Base-by-base conservation (phyloP, 2,797 vertebrate genomes). In the Sandelia bainsii region DNA sequence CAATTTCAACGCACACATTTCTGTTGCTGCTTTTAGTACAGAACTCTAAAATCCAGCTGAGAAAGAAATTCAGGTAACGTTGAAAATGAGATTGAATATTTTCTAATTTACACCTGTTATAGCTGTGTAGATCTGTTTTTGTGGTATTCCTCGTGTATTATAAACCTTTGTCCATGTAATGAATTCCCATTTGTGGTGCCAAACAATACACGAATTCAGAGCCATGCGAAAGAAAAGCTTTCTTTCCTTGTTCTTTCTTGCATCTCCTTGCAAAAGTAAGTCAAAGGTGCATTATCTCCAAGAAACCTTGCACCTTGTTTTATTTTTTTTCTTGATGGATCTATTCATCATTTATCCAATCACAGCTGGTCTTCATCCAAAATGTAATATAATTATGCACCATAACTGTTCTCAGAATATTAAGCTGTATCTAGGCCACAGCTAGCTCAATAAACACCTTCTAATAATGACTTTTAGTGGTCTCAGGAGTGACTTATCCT, bases 401-500 rank as follows among this genome's bases (percentile, higher is more conserved):
- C 89, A 83, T 88, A 85, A 91, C 81, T 77, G 85, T 89, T 88
- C 89, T 88, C 81, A 78, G 82, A 84, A 91, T 87, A 89, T 92
- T 88, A 88, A 72, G 72, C 77, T 59, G 86, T 87, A 91, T 92
- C 84, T 86, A 82, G 90, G 90, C 89, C 92, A 88, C 16, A 34
- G 83, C 80, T 50, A 63, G 89, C 90, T 90, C 83, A 57, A 89
- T 92, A 92, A 92, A 91, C 88, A 91, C 90, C 85, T 87, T 87
- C 89, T 92, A 90, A 91, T 92, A 90, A 92, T 89, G 90, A 85
- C 84, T 90, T 87, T 90, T 85, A 89, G 82, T 84, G 82, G 87
- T 90, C 87, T 92, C 89, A 19, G 74, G 90, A 88, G 91, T 85
- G 87, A 89, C 83, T 88, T 90, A 81, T 87, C 72, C 87, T 20